These are phyloP conservation scores for Quiscalus mexicanus DNA, from an alignment of 2,113 vertebrate species.

Conservation along the genomic window DNA sequence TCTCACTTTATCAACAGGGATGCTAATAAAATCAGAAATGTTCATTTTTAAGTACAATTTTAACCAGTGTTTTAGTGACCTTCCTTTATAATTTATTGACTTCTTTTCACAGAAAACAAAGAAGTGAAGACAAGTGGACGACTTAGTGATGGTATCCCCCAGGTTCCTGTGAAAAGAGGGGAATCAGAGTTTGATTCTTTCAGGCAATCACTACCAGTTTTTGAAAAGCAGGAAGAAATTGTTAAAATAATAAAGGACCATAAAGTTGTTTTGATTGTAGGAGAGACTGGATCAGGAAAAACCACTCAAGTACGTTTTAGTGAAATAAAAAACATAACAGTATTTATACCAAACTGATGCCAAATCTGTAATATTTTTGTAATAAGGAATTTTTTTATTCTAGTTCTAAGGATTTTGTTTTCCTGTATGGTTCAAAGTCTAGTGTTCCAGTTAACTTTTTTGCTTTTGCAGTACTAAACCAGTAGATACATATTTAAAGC, in stretches of 20 bases:
- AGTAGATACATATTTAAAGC: not conserved
- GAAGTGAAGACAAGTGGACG: constrained; percentile 84
- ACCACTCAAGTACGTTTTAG: constrained; percentile 89
- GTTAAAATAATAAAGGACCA: constrained; percentile 86
- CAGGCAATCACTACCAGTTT: constrained; percentile 85
- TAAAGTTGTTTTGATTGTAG: constrained; percentile 88
- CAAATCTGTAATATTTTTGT: not conserved
- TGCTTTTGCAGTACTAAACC: not conserved
- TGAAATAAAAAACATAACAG: not conserved
- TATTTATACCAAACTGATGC: not conserved
- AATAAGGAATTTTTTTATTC: not conserved
- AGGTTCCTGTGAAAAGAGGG: constrained; percentile 84
- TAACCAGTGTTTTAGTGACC: not conserved
- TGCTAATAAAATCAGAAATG: not conserved
- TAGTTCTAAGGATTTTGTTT: not conserved
- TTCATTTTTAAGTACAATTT: not conserved
- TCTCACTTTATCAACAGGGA: not conserved
- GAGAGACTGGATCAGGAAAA: constrained; percentile 97
- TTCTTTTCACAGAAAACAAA: constrained; percentile 69
- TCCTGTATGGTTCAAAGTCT: not conserved
- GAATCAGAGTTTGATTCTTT: constrained; percentile 88
- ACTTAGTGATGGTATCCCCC: constrained; percentile 85
- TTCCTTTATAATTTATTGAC: not conserved
- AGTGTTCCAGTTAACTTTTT: not conserved
- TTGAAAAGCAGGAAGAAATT: constrained; percentile 87